Percentiles rank a stretch among this genome's conserved stretches.
These are phyloP conservation scores for Pelusios castaneus DNA, from an alignment of 2,113 vertebrate species.

Conservation along the genomic window DNA sequence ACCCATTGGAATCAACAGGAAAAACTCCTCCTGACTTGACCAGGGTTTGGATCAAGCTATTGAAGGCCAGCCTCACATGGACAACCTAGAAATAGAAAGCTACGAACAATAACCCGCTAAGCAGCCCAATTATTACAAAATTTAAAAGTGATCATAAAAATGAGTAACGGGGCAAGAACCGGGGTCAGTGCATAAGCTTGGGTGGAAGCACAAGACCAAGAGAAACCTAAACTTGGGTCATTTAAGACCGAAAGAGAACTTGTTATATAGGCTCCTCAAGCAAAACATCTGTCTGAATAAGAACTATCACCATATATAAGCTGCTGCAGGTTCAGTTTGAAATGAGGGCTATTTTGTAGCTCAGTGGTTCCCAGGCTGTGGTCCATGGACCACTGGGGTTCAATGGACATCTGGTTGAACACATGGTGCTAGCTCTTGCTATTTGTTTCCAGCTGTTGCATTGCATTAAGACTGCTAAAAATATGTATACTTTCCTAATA, in stretches of 20 bases:
- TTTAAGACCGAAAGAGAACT: background rate
- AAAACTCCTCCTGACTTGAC: background rate
- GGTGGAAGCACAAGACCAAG: background rate
- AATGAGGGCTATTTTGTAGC: background rate
- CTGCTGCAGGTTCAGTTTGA: background rate
- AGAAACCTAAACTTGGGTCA: background rate
- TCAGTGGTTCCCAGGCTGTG: accelerated
- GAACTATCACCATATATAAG: background rate
- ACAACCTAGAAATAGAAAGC: background rate
- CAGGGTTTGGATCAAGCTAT: background rate
- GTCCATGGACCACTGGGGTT: background rate
- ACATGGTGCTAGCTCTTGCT: background rate
- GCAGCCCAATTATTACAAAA: background rate
- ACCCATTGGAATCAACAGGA: background rate
- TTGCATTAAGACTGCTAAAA: background rate
- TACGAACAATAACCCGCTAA: background rate
- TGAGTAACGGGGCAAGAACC: background rate
- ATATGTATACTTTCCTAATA: background rate
- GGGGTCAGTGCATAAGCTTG: background rate
- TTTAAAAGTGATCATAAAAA: background rate
- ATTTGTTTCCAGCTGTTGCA: background rate
- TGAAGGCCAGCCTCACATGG: background rate
- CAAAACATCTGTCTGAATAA: background rate
- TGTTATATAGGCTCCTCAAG: background rate
- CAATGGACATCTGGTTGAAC: background rate